Conservation (phyloP, 2,797 vertebrate genomes). For the Okamejei kenojei region DNA sequence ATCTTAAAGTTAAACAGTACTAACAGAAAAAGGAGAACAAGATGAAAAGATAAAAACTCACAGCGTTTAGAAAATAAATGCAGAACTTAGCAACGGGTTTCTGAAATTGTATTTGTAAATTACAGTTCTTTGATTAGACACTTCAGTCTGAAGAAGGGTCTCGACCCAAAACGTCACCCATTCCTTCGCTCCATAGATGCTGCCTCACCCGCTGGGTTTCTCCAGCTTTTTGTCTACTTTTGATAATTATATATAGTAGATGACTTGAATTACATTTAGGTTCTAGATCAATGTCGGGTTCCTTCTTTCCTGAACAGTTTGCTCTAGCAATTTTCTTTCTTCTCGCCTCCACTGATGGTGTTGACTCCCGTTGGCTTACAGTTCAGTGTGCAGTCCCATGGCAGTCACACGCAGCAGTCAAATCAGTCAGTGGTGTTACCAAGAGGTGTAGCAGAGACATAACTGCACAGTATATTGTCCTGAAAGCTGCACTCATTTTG, state of each 20-base stretch:
- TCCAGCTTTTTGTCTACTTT: too few species aligned
- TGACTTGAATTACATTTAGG: not conserved
- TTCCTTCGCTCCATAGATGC: too few species aligned
- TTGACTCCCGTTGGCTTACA: not conserved
- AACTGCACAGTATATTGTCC: not conserved
- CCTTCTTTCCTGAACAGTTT: not conserved
- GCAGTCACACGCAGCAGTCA: not conserved
- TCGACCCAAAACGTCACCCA: too few species aligned
- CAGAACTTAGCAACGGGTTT: not conserved
- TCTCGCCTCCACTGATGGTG: not conserved
- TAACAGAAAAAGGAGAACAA: not conserved
- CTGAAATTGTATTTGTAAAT: not conserved
- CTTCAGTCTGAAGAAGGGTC: too few species aligned
- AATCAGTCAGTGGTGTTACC: not conserved
- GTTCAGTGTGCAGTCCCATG: not conserved
- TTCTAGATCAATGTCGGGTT: not conserved
- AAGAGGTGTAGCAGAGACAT: too few species aligned
- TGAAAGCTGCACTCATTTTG: not conserved
- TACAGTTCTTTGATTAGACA: not conserved
- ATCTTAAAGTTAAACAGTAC: not conserved
- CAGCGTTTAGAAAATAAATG: not conserved
- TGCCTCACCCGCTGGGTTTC: too few species aligned
- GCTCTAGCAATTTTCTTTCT: not conserved
- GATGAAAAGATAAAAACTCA: not conserved
- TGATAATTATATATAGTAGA: not conserved